phyloP scores from a whole-genome alignment of 1,140 invertebrate genomes.

The Rhagoletis pomonella region DNA sequence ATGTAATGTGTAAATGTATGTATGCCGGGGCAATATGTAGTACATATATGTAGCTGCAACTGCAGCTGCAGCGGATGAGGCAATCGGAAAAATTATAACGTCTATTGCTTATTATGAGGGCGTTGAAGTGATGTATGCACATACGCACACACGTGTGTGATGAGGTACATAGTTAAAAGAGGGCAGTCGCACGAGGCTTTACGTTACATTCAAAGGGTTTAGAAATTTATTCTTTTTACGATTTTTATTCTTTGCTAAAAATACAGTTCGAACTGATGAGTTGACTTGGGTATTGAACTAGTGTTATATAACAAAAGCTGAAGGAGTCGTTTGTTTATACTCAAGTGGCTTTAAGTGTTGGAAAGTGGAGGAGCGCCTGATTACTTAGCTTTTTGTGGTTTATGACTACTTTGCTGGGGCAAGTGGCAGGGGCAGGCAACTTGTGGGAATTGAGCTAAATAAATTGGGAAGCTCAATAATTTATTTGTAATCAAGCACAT shows the following conservation, averaged over 20 bases:
- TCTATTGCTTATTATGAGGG: conserved; percentile 40
- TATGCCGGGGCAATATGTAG: background rate
- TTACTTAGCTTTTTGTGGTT: background rate
- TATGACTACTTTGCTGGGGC: background rate
- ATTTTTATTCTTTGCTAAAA: background rate
- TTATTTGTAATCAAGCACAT: no score
- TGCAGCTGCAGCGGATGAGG: conserved; percentile 13
- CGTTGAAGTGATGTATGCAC: background rate
- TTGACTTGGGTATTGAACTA: conserved; percentile 30
- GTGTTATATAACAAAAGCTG: background rate
- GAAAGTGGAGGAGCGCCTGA: background rate
- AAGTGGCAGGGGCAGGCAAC: no score
- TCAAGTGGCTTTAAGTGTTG: background rate
- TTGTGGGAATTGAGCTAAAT: no score
- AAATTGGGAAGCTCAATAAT: no score
- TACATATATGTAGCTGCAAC: background rate
- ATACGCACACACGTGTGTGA: background rate
- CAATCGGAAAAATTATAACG: conserved; percentile 47
- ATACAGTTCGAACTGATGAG: background rate
- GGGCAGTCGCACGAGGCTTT: background rate
- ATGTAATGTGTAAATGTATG: no score
- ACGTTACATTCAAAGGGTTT: background rate
- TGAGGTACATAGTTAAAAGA: background rate
- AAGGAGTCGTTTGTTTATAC: background rate
- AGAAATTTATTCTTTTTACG: background rate